phyloP scores from a whole-genome alignment of 2,888 invertebrate species.

The Cheilosia vulpina region DNA sequence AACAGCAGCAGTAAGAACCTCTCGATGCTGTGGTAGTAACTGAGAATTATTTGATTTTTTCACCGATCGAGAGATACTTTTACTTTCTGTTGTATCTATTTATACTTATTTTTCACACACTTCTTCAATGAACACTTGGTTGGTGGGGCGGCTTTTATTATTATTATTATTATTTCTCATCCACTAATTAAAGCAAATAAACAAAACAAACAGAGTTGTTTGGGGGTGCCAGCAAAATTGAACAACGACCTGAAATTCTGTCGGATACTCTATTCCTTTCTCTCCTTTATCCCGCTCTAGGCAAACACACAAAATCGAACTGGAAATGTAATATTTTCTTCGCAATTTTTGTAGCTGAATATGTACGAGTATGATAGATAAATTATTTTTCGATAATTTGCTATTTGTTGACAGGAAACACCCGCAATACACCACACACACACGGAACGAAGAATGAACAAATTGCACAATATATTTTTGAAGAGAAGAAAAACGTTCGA shows the following conservation, averaged over 20 bases:
- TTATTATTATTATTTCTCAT: conserved; percentile 44
- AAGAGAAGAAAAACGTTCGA: conserved; percentile 58
- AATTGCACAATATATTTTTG: conserved; percentile 56
- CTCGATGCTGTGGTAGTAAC: conserved; percentile 37
- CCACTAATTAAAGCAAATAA: conserved; percentile 58
- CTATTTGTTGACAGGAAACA: conserved; percentile 14
- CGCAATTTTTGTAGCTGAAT: neutral
- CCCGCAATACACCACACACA: conserved; percentile 24
- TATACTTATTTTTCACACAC: conserved; percentile 57
- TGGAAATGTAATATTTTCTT: conserved; percentile 26
- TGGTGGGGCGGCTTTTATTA: conserved; percentile 6
- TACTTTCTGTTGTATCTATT: conserved; percentile 71
- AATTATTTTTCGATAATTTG: conserved; percentile 13
- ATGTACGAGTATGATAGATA: neutral
- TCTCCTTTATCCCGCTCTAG: neutral
- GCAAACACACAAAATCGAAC: conserved; percentile 38
- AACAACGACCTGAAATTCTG: conserved; percentile 19
- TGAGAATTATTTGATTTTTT: conserved; percentile 45
- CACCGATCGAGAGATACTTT: conserved; percentile 66
- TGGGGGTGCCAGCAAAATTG: conserved; percentile 46
- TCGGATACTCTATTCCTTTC: conserved; percentile 27
- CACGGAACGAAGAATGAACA: conserved; percentile 24
- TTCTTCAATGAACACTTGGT: conserved; percentile 64
- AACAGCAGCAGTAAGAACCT: conserved; percentile 63
- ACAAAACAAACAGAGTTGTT: conserved; percentile 51